Evolutionary conservation across 2,888 invertebrate genomes (phyloP).

Genomic region (Perizoma affinitatum): DNA sequence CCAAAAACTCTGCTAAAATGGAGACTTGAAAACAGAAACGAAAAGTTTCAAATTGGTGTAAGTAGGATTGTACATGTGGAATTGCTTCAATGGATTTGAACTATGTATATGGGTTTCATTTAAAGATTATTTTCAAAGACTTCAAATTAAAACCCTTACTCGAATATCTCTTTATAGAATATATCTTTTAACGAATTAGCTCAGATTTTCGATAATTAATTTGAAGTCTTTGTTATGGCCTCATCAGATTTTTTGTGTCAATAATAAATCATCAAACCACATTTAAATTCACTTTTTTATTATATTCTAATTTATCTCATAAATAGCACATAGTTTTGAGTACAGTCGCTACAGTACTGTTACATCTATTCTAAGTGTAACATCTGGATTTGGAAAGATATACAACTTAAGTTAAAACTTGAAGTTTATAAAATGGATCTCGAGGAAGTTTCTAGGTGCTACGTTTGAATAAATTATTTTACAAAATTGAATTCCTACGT

Average conservation of each 20-base stretch:
- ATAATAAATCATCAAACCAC: constrained; percentile 1
- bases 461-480: constrained; percentile 70
- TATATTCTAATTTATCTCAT: constrained; percentile 6
- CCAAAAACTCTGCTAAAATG: constrained; percentile 4
- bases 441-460: constrained; percentile 77
- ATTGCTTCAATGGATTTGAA: constrained; percentile 26
- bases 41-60: constrained; percentile 8
- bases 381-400: constrained; percentile 25
- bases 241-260: constrained; percentile 1
- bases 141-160: constrained; percentile 17
- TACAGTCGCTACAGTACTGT: constrained; percentile 12
- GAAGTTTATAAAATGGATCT: constrained; percentile 65
- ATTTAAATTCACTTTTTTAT: neutral
- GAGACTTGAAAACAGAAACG: constrained; percentile 13
- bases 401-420: constrained; percentile 30
- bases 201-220: constrained; percentile 19
- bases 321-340: constrained; percentile 15
- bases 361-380: constrained; percentile 4
- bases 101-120: neutral
- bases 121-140: constrained; percentile 8
- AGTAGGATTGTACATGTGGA: constrained; percentile 12
- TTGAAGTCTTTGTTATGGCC: constrained; percentile 17
- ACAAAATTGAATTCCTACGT: constrained; percentile 46
- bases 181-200: constrained; percentile 27
- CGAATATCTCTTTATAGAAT: constrained; percentile 32